These are phyloP conservation scores for Apodemus agrarius DNA, from an alignment of 2,797 vertebrate genomes.

Conservation along the genomic window DNA sequence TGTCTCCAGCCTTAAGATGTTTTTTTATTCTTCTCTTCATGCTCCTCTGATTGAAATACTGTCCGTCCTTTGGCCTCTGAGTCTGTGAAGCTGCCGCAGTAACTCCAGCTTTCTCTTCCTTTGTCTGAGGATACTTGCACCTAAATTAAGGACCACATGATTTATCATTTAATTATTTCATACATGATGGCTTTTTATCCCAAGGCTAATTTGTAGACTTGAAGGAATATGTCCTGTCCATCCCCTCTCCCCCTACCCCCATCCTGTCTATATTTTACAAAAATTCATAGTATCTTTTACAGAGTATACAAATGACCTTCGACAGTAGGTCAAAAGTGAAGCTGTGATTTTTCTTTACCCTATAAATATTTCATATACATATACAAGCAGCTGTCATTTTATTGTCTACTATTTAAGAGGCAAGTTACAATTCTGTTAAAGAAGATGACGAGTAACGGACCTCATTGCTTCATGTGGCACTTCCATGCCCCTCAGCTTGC, in stretches of 20 bases:
- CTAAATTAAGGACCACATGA: neutral
- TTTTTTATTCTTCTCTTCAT: neutral
- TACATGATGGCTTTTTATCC: neutral
- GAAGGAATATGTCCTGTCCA: neutral
- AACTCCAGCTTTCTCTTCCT: neutral
- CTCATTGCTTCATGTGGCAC: neutral
- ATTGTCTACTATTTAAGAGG: neutral
- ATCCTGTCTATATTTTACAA: neutral
- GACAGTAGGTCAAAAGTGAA: neutral
- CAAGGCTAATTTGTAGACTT: neutral
- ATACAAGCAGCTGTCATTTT: neutral
- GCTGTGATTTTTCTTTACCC: neutral
- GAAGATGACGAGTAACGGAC: neutral
- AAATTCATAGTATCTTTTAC: neutral
- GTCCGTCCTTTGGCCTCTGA: neutral
- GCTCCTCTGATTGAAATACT: neutral
- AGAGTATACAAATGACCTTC: neutral
- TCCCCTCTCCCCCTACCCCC: neutral
- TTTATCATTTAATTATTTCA: neutral
- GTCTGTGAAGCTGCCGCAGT: neutral
- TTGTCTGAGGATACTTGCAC: constrained; percentile 6
- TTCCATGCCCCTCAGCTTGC: neutral
- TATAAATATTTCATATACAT: neutral
- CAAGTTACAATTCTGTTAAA: constrained; percentile 28
- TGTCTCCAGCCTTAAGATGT: neutral